Evolutionary conservation across 2,888 invertebrate species (phyloP), one percentile per base, ranked within the genome.

Genomic region (Chymomyza fuscimana): DNA sequence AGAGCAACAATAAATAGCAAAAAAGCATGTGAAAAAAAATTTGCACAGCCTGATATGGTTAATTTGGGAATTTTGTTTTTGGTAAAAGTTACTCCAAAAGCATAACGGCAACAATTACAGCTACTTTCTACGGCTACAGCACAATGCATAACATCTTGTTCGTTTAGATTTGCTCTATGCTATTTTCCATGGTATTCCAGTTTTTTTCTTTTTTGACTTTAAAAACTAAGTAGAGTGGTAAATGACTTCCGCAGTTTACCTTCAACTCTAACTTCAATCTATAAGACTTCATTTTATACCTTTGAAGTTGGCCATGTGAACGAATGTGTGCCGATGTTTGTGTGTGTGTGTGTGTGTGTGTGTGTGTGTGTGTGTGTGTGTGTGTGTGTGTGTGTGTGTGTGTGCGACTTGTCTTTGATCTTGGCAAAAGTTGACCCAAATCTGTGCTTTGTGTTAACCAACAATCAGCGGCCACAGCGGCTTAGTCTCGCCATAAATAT

Each of bases 221-320:
- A 54, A 63, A 73, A 76, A 76, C 69, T 81, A 74, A 79, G 72
- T 74, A 87, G 87, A 85, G 83, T 72, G 77, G 85, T 81, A 85
- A 85, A 87, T 80, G 80, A 85, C 83, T 82, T 85, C 87, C 84
- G 87, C 62, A 67, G 76, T 71, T 74, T 76, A 76, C 67, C 76
- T 76, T 63, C 56, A 46, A 2, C 40, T 60, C n/a, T 36, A 32
- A 36, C 22, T 16, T 22, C 22, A 54, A 16, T 54, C 54, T 54
- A 16, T 54, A 22, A n/a, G 10, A 54, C 19, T 54, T 16, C 5
- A 51, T 15, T 9, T 54, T 16, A 0, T 12, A 22, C 61, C 22
- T 66, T 72, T 60, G 58, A 40, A 68, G 68, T 72, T 74, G 58
- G 58, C 58, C 22, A 58, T 54, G 54, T 54, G 58, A 22, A 32